Conservation (phyloP, 2,797 vertebrate species). For the Valencia hispanica region DNA sequence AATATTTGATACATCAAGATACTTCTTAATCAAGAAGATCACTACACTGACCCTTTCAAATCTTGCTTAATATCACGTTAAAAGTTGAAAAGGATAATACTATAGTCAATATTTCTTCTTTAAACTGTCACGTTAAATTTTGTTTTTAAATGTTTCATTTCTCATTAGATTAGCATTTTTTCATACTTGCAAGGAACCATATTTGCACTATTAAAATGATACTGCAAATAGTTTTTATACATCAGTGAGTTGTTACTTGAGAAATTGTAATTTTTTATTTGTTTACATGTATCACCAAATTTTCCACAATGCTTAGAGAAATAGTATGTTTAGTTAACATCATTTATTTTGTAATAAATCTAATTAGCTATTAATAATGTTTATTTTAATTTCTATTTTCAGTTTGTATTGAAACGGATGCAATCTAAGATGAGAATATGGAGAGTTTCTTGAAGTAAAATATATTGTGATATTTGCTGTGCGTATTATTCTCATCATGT, state of each 20-base stretch:
- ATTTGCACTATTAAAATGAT: neutral
- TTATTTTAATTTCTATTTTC: neutral
- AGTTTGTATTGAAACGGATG: neutral
- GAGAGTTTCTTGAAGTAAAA: too few species aligned
- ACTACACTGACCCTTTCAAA: neutral
- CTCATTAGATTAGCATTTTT: neutral
- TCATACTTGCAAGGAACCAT: neutral
- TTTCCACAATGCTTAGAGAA: neutral
- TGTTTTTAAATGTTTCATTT: neutral
- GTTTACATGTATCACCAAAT: neutral
- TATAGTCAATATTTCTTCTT: neutral
- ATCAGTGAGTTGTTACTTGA: neutral
- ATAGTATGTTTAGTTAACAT: neutral
- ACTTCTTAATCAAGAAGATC: neutral
- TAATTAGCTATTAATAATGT: neutral
- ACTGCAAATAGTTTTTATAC: neutral
- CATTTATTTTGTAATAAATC: neutral
- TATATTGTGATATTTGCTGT: neutral
- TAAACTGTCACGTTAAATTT: neutral
- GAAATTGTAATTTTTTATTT: neutral
- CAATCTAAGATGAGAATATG: too few species aligned
- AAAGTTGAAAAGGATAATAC: neutral
- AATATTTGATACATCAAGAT: neutral
- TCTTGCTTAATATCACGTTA: neutral
- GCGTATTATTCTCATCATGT: neutral